These are phyloP conservation scores for Ormyrus nitidulus DNA, from an alignment of 2,888 invertebrate genomes.

Conservation along the genomic window DNA sequence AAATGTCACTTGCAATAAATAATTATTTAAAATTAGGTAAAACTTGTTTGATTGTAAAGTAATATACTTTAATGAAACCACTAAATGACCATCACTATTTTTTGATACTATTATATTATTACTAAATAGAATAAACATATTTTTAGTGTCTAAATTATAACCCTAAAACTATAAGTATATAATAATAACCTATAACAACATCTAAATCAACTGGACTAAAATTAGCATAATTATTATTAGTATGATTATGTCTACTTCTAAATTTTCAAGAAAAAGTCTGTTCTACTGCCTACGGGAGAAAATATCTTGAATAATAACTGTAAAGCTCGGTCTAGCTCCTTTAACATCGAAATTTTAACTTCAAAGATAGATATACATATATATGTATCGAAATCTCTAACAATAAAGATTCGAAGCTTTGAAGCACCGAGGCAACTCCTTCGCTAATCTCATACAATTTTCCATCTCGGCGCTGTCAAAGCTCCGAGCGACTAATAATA, in stretches of 20 bases:
- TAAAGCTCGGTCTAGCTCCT: conserved; percentile 27
- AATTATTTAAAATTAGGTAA: no score
- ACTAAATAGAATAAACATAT: no score
- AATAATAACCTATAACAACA: conserved; percentile 2
- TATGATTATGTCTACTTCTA: conserved; percentile 41
- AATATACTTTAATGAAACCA: no score
- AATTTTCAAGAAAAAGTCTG: conserved; percentile 43
- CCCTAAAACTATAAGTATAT: not conserved
- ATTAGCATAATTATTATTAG: conserved; percentile 20
- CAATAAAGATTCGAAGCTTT: not conserved
- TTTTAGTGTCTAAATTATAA: conserved; percentile 10
- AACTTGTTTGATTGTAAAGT: no score
- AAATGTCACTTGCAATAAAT: no score
- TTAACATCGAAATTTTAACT: conserved; percentile 41
- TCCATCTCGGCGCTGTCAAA: no score
- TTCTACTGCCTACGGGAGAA: conserved; percentile 45
- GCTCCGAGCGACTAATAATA: no score
- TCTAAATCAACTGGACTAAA: conserved; percentile 30
- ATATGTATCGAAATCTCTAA: conserved; percentile 1
- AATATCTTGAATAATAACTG: conserved; percentile 30
- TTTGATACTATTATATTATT: no score
- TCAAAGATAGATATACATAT: not conserved
- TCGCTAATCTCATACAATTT: not conserved
- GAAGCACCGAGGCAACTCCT: conserved; percentile 3
- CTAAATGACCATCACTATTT: no score